Evolutionary conservation across 1,140 invertebrate species (phyloP).

Genomic region (Protaetia brevitarsis): DNA sequence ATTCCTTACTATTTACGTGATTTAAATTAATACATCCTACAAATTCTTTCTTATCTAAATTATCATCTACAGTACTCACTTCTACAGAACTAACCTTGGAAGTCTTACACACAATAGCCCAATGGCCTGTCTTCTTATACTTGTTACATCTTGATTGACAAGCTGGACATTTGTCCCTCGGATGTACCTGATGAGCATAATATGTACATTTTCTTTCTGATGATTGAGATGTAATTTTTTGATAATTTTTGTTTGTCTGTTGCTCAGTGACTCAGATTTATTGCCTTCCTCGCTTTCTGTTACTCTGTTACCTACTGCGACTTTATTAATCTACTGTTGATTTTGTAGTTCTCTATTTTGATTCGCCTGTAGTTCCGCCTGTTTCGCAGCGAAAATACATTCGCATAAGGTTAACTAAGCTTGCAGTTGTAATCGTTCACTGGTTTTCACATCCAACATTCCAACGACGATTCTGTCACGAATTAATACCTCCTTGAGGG

Average conservation of each 20-base stretch:
- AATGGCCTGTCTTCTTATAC: slow-evolving; percentile 36
- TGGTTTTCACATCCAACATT: slow-evolving; percentile 33
- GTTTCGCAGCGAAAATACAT: slow-evolving; percentile 27
- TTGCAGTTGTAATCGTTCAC: slow-evolving; percentile 36
- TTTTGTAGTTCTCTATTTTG: slow-evolving; percentile 24
- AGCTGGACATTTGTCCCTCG: slow-evolving; percentile 31
- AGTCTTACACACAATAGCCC: slow-evolving; percentile 30
- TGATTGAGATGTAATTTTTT: too few species aligned
- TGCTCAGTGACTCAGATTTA: not conserved
- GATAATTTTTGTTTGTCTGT: not conserved
- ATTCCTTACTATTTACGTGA: too few species aligned
- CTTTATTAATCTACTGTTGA: not conserved
- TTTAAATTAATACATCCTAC: too few species aligned
- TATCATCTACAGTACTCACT: too few species aligned
- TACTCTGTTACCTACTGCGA: not conserved
- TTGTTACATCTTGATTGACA: slow-evolving; percentile 27
- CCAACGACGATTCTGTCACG: slow-evolving; percentile 46
- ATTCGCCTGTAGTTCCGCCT: slow-evolving; percentile 33
- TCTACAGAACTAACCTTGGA: slow-evolving; percentile 7
- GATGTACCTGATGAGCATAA: slow-evolving; percentile 26
- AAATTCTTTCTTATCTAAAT: too few species aligned
- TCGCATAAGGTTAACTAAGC: slow-evolving; percentile 31
- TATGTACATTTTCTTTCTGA: slow-evolving; percentile 15
- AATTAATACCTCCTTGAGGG: slow-evolving; percentile 44
- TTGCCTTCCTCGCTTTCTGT: not conserved